Base-by-base conservation (phyloP, 2,113 vertebrate species). In the Propithecus coquereli region DNA sequence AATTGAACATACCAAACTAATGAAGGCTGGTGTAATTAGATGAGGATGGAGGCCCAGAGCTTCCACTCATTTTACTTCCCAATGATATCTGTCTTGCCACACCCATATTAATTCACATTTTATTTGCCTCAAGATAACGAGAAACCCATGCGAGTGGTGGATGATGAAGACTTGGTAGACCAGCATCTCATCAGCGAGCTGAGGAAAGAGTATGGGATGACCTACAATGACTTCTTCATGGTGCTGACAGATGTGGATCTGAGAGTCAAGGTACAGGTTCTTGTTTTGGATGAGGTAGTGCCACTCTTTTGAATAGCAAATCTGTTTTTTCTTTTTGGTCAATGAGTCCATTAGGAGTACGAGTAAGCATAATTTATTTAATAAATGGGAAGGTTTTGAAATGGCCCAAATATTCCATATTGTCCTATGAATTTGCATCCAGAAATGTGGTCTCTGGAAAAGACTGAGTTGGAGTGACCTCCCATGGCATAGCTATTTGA, bases 141-240 rank as follows among this genome's bases (percentile, higher is more conserved):
- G 98, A 99, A 99, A 90, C 99, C 99, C 0, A 99, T 99, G 99
- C 99, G 99, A 95, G 99, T 99, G 74, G 98, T 99, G 87, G 99
- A 99, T 87, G 99, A 99, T 97, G 99, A 99, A 97, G 99, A 99
- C 40, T 98, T 99, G 86, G 98, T 99, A 95, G 99, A 99, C 98
- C 99, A 99, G 97, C 99, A 99, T 52, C 99, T 99, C 96, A 99
- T 99, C 92, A 98, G 98, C 0, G 99, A 99, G 94, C 98, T 99
- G 97, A 99, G 99, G 93, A 99, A 99, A 95, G 99, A 99, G 93
- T 99, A 99, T 17, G 98, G 99, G 54, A 99, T 99, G 99, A 99
- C 98, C n/a, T 99, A 99, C 54, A 99, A 99, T 87, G 99, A 99
- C 95, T 99, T 99, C 99, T 99, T 99, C 98, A 99, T 99, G 99